These are phyloP conservation scores for Atrichornis clamosus DNA, from an alignment of 2,113 vertebrate genomes.

Conservation along the genomic window DNA sequence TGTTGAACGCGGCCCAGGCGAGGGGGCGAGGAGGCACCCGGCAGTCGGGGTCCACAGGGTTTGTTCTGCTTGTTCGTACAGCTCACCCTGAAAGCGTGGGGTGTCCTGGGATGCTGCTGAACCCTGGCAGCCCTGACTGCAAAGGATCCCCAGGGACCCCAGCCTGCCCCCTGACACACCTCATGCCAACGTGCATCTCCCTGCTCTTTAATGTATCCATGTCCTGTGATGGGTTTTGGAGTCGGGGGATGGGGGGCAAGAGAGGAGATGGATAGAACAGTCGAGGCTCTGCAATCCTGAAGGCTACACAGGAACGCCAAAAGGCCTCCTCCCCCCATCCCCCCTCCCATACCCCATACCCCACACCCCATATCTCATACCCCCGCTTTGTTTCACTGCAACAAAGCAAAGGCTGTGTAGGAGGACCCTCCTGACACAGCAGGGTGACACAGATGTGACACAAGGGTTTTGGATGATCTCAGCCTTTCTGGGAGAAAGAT, in stretches of 20 bases:
- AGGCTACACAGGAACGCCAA: neutral
- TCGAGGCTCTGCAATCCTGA: rapidly evolving
- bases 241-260: rapidly evolving
- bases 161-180: neutral
- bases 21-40: neutral
- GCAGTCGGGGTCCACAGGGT: neutral
- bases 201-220: rapidly evolving
- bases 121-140: neutral
- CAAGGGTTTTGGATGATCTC: neutral
- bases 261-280: neutral
- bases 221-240: neutral
- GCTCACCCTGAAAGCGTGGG: rapidly evolving
- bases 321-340: neutral
- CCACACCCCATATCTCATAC: neutral
- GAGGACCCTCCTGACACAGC: rapidly evolving
- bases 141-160: neutral
- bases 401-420: neutral
- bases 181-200: neutral
- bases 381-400: neutral
- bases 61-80: neutral
- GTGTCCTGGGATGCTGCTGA: neutral
- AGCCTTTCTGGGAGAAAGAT: neutral
- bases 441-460: neutral
- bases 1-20: neutral
- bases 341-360: neutral